phyloP scores from a whole-genome alignment of 2,797 vertebrate genomes.

The Hyperoplus immaculatus region DNA sequence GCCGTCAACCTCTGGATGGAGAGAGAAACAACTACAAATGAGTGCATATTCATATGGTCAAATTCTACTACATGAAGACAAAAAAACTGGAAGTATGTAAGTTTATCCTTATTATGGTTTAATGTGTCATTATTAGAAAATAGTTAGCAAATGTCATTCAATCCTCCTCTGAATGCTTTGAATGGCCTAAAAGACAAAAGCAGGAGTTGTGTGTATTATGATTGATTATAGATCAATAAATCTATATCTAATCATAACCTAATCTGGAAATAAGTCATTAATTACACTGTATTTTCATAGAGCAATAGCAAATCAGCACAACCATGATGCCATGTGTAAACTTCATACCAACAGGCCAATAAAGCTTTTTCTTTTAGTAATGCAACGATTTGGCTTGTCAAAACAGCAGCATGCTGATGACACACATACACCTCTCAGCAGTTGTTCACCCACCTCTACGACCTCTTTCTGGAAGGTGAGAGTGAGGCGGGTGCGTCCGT shows the following conservation, averaged over 20 bases:
- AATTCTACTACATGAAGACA: neutral
- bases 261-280: slow-evolving; percentile 6
- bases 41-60: neutral
- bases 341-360: neutral
- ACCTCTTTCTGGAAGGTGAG: slow-evolving; percentile 98
- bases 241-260: slow-evolving; percentile 24
- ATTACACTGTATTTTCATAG: neutral
- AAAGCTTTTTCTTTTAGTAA: neutral
- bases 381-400: neutral
- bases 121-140: neutral
- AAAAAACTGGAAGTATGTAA: slow-evolving; percentile 15
- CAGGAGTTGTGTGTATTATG: neutral
- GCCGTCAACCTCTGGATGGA: slow-evolving; percentile 90
- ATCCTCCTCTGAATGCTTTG: slow-evolving; percentile 1
- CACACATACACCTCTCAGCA: neutral
- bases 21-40: neutral
- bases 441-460: slow-evolving; percentile 85
- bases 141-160: slow-evolving; percentile 3
- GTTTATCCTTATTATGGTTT: neutral
- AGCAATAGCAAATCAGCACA: neutral
- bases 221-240: slow-evolving; percentile 38
- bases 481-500: slow-evolving; percentile 93
- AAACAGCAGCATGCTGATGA: neutral
- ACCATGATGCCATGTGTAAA: neutral
- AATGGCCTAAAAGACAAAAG: slow-evolving; percentile 9